Evolutionary conservation across 2,797 vertebrate species (phyloP).

Genomic region (Labroides dimidiatus): DNA sequence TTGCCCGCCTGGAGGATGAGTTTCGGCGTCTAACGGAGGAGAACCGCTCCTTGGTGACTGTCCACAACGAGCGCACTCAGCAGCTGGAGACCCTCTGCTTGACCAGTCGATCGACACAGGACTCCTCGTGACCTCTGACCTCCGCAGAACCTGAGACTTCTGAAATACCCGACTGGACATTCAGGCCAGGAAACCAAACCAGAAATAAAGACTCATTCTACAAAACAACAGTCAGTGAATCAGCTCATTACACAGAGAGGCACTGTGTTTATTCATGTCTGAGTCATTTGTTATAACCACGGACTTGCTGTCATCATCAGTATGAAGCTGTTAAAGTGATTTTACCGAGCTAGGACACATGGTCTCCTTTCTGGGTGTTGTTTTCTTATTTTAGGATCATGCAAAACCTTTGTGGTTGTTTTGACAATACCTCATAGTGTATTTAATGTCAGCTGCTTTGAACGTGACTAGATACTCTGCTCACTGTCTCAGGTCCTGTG

Average conservation of each 20-base stretch:
- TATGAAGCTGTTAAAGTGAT: slow-evolving; percentile 38
- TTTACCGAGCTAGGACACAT: slow-evolving; percentile 41
- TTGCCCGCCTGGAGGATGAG: slow-evolving; percentile 90
- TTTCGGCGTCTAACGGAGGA: slow-evolving; percentile 92
- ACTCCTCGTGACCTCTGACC: slow-evolving; percentile 90
- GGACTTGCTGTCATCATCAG: slow-evolving; percentile 41
- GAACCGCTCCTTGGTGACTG: slow-evolving; percentile 90
- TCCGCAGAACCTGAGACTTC: slow-evolving; percentile 57
- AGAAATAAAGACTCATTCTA: slow-evolving; percentile 31
- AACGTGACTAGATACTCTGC: slow-evolving; percentile 41
- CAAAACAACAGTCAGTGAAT: slow-evolving; percentile 57
- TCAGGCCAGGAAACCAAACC: slow-evolving; percentile 29
- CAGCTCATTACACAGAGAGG: slow-evolving; percentile 56
- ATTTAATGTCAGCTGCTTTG: slow-evolving; percentile 43
- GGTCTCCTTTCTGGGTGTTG: slow-evolving; percentile 25
- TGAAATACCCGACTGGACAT: slow-evolving; percentile 38
- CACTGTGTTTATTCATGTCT: slow-evolving; percentile 40
- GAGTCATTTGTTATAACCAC: slow-evolving; percentile 59
- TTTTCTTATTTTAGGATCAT: slow-evolving; percentile 45
- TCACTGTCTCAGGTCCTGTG: slow-evolving; percentile 56
- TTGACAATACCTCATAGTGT: slow-evolving; percentile 12
- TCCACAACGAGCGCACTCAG: slow-evolving; percentile 90
- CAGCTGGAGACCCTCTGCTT: slow-evolving; percentile 93
- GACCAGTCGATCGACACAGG: slow-evolving; percentile 88
- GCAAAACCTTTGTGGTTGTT: slow-evolving; percentile 28